phyloP scores from a whole-genome alignment of 2,113 vertebrate genomes.

The Lampris incognitus region DNA sequence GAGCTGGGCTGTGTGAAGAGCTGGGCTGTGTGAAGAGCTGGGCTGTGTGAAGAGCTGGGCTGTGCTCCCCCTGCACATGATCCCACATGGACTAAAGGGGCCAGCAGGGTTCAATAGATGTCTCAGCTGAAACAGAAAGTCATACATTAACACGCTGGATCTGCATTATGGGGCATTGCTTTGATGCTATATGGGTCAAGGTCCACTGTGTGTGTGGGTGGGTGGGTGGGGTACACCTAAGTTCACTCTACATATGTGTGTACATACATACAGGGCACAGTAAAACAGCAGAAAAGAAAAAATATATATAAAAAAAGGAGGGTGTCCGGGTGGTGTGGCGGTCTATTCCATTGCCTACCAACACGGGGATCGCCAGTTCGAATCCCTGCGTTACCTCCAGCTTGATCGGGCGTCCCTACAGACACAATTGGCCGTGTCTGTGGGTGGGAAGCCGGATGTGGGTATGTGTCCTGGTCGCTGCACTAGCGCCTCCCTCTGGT shows the following conservation, averaged over 20 bases:
- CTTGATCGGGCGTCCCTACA: no score
- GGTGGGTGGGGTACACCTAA: slow-evolving; percentile 27
- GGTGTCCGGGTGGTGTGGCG: not conserved
- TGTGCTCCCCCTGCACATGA: slow-evolving; percentile 9
- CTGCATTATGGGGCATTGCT: slow-evolving; percentile 24
- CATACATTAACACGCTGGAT: slow-evolving; percentile 23
- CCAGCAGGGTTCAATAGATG: slow-evolving; percentile 7
- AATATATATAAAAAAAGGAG: not conserved
- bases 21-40: no score
- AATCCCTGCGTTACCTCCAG: no score
- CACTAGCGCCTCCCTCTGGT: no score
- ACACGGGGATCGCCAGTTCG: no score
- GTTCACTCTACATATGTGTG: slow-evolving; percentile 4
- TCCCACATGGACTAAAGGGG: slow-evolving; percentile 13
- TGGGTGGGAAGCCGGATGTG: no score
- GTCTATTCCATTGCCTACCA: no score
- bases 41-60: no score
- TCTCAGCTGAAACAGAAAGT: slow-evolving; percentile 40
- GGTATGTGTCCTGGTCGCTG: no score
- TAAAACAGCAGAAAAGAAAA: not conserved
- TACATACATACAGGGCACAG: no score
- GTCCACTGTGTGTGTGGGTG: slow-evolving; percentile 21
- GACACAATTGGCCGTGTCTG: no score
- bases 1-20: no score
- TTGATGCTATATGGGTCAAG: slow-evolving; percentile 26